phyloP scores from a whole-genome alignment of 2,113 vertebrate genomes.

The Cololabis saira region DNA sequence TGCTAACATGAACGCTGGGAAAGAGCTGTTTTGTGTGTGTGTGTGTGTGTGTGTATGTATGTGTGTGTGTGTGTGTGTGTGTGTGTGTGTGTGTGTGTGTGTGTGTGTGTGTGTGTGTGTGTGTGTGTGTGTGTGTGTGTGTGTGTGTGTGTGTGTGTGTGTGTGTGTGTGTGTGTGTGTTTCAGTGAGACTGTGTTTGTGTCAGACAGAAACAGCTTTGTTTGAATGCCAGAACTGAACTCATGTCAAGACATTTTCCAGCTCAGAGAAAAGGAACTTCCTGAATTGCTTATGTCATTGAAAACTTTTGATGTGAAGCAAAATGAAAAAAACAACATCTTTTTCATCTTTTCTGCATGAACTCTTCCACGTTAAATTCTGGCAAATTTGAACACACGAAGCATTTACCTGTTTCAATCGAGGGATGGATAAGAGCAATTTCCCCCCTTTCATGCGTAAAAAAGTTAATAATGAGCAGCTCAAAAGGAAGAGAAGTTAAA shows the following conservation, averaged over 20 bases:
- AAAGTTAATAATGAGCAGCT: not conserved
- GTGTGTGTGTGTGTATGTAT: too few relatives aligned
- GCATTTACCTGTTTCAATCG: not conserved
- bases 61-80: too few relatives aligned
- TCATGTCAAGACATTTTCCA: not conserved
- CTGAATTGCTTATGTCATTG: not conserved
- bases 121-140: too few relatives aligned
- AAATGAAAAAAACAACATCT: not conserved
- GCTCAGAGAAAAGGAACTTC: not conserved
- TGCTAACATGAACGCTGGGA: constrained; percentile 1
- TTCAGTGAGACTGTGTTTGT: not conserved
- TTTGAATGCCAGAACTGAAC: constrained; percentile 1
- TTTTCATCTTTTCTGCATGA: not conserved
- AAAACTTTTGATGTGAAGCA: not conserved
- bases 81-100: too few relatives aligned
- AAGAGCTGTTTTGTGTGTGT: not conserved
- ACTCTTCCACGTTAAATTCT: not conserved
- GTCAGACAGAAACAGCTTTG: not conserved
- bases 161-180: too few relatives aligned
- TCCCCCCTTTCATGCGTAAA: not conserved
- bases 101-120: too few relatives aligned
- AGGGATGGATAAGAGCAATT: not conserved
- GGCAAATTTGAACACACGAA: too few relatives aligned
- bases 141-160: too few relatives aligned
- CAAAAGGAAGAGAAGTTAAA: too few relatives aligned